Percentiles rank a stretch among this genome's conserved stretches.
phyloP scores from a whole-genome alignment of 2,888 invertebrate genomes.

The Perizoma flavofasciatum region DNA sequence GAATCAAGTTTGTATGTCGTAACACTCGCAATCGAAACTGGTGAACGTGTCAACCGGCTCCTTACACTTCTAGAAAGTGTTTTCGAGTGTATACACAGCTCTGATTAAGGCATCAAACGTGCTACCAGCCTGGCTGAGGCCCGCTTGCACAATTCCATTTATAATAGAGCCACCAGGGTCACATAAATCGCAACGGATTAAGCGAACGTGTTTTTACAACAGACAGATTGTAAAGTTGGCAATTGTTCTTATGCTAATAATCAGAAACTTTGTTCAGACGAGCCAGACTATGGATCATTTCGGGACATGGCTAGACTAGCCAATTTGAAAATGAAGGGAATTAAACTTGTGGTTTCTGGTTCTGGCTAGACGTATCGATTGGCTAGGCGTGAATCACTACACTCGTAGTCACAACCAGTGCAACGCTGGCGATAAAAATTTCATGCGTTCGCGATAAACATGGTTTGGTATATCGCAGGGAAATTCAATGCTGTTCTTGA shows the following conservation, averaged over 20 bases:
- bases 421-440: conserved; percentile 29
- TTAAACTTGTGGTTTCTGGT: conserved; percentile 39
- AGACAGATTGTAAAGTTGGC: conserved; percentile 4
- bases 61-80: conserved; percentile 55
- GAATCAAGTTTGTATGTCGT: conserved; percentile 41
- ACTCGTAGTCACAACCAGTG: conserved; percentile 29
- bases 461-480: conserved; percentile 7
- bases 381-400: conserved; percentile 37
- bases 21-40: conserved; percentile 48
- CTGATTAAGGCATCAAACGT: conserved; percentile 52
- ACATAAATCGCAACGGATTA: conserved; percentile 40
- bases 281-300: conserved; percentile 11
- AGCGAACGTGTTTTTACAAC: conserved; percentile 30
- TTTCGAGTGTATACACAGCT: conserved; percentile 42
- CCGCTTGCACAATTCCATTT: conserved; percentile 53
- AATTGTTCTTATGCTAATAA: conserved; percentile 20
- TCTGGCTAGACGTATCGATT: conserved; percentile 55
- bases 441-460: conserved; percentile 28
- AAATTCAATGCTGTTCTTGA: conserved; percentile 14
- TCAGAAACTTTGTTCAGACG: conserved; percentile 12
- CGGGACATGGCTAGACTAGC: conserved; percentile 27
- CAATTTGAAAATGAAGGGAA: conserved; percentile 37
- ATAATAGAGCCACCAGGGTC: conserved; percentile 51
- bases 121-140: conserved; percentile 44
- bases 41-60: conserved; percentile 41